Percentiles rank a stretch among this genome's conserved stretches.
Evolutionary conservation across 2,113 vertebrate genomes (phyloP).

Genomic region (Tympanuchus pallidicinctus): DNA sequence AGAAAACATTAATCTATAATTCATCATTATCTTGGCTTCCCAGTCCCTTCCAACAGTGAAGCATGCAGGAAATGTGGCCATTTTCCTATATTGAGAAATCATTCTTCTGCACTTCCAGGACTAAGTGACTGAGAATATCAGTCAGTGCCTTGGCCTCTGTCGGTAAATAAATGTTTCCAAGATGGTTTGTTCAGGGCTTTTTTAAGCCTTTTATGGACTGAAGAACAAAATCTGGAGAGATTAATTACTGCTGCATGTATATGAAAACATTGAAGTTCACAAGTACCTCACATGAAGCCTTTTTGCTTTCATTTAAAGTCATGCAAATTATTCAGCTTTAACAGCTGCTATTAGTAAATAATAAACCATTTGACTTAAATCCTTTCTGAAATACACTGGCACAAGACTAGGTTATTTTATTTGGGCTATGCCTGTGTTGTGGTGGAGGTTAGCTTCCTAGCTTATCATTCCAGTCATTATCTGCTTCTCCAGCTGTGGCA

Average conservation of each 20-base stretch:
- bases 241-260: not conserved
- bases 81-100: not conserved
- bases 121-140: not conserved
- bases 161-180: not conserved
- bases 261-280: not conserved
- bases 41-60: not conserved
- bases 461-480: not conserved
- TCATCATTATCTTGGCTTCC: not conserved
- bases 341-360: not conserved
- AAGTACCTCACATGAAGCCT: not conserved
- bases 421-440: not conserved
- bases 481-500: not conserved
- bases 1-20: not conserved
- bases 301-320: not conserved
- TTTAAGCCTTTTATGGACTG: not conserved
- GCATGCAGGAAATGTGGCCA: fast-evolving
- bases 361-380: not conserved
- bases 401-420: not conserved
- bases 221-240: not conserved
- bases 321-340: slow-evolving; percentile 4
- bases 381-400: not conserved
- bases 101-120: not conserved
- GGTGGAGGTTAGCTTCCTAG: not conserved
- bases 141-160: not conserved
- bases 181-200: not conserved